These are phyloP conservation scores for Helostoma temminkii DNA, from an alignment of 2,797 vertebrate genomes.

Conservation along the genomic window DNA sequence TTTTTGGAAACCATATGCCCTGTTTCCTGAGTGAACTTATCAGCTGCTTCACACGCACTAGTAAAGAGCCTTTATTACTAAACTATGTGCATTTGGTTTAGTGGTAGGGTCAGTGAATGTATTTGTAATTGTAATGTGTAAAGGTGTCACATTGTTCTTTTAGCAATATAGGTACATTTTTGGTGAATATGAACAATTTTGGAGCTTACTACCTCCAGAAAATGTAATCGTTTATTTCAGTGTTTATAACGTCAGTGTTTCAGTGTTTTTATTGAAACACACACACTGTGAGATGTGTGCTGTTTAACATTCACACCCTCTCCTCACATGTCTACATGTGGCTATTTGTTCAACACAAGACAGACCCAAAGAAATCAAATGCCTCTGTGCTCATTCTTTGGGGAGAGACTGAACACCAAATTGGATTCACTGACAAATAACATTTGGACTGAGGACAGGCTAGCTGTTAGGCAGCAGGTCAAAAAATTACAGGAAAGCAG, in stretches of 20 bases:
- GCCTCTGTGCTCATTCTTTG: constrained; percentile 53
- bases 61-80: no score
- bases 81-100: no score
- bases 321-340: constrained; percentile 61
- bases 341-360: constrained; percentile 69
- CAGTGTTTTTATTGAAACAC: background rate
- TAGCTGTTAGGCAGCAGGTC: constrained; percentile 60
- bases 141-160: no score
- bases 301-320: constrained; percentile 55
- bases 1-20: no score
- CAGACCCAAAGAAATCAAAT: constrained; percentile 72
- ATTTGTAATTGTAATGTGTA: no score
- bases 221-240: background rate
- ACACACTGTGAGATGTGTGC: constrained; percentile 32
- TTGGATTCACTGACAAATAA: constrained; percentile 76
- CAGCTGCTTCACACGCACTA: no score
- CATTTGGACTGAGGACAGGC: constrained; percentile 66
- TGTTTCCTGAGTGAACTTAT: no score
- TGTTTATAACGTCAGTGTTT: background rate
- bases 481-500: constrained; percentile 54
- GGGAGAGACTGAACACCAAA: constrained; percentile 65
- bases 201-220: no score
- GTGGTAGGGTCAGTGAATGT: no score
- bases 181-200: no score
- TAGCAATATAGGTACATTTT: no score